Evolutionary conservation across 2,888 invertebrate species (phyloP), one percentile per base, ranked within the genome.

Genomic region (Ennomos quercinarius): DNA sequence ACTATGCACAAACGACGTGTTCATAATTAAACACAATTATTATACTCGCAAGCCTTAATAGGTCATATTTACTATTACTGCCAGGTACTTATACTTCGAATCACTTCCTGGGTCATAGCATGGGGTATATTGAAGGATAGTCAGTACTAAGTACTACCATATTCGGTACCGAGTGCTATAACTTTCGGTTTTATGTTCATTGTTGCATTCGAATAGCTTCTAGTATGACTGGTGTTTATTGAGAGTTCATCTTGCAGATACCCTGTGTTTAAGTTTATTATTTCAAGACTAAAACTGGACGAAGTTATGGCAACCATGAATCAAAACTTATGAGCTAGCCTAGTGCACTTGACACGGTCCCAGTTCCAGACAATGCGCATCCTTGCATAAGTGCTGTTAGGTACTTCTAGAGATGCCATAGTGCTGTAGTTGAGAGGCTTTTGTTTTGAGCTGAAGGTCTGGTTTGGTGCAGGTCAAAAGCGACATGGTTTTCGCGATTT

Each of bases 111-210:
- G 43, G 51, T 35, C 45, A 17, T 6, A 46, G 35, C 10, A 51
- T 10, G 34, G 12, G 41, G 39, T 17, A 43, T 48, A 43, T 48
- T 34, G 47, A 57, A 55, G 60, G 43, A 50, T 54, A n/a, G n/a
- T n/a, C n/a, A 47, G 12, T 55, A 43, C 51, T 54, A 57, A 60
- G 62, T 61, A 51, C 13, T 53, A 50, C 63, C 56, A 39, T 61
- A 63, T 63, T 61, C 50, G 60, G 62, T 48, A 45, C 54, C 44
- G 44, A 45, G 59, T 44, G 27, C 11, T 6, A 38, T 53, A 17
- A 59, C 63, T 63, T 54, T 60, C 63, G 57, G 52, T 48, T 39
- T 8, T 44, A 34, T 8, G 56, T 56, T 51, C 57, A 59, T 60
- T 57, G 59, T 59, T 51, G 11, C 37, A 50, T 53, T 45, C 44